Evolutionary conservation across 1,140 invertebrate species (phyloP), one percentile per base, ranked within the genome.

Genomic region (Nasonia giraulti): DNA sequence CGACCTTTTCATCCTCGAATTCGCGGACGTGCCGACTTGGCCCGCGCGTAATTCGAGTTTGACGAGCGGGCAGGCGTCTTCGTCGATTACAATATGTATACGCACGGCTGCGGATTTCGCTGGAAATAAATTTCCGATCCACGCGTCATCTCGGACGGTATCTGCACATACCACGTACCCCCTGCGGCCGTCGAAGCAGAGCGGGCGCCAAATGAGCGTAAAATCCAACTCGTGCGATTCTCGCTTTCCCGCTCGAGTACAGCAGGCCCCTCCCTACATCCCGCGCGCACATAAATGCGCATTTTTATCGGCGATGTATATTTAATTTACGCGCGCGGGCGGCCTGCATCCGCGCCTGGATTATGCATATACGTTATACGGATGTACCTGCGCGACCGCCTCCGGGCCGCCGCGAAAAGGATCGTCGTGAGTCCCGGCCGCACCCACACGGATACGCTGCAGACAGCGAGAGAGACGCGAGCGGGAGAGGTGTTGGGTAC

Each of bases 401-500:
- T 33, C 31, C 12, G 40, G n/a, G n/a, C 40, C 55, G 55, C 68
- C 55, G 55, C 68, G 75, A 47, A 73, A 71, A 69, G 62, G 40
- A 71, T 47, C 33, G 37, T 62, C 55, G 33, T 37, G 55, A n/a
- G 55, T 62, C 55, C 55, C 20, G 55, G 55, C 55, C 55, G 55
- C 55, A 62, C 66, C 31, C 81, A 75, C 73, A 47, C 44, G 69
- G 74, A 31, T 4, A 44, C 14, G 17, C 33, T 27, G 10, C 37
- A 20, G 27, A 31, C 73, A 68, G 75, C 77, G 62, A 33, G 73
- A 47, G 50, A 80, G 66, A 66, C 27, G 27, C 27, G n/a, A 37
- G 77, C 27, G 78, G 79, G 71, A 77, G 85, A 91, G 91, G 91
- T 92, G 92, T 92, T 87, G 91, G 91, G 88, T 91, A 89, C 89